phyloP scores from a whole-genome alignment of 2,888 invertebrate genomes.

The Sarcophaga rosellei region DNA sequence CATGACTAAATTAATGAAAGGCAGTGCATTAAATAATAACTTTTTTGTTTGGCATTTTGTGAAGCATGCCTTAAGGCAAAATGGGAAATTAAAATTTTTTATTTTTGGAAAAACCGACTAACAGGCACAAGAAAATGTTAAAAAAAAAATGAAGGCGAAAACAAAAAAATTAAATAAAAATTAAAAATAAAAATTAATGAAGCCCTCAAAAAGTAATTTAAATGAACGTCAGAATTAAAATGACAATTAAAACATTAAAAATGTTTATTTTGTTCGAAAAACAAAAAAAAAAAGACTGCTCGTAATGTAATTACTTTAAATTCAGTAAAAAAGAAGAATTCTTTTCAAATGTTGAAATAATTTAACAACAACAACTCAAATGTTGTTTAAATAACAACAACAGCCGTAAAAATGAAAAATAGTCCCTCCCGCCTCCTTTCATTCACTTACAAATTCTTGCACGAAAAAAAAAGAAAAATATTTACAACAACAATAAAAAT shows the following conservation, averaged over 20 bases:
- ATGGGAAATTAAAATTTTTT: slow-evolving; percentile 17
- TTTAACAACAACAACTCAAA: too few species aligned
- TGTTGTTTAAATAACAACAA: too few species aligned
- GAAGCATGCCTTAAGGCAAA: slow-evolving; percentile 51
- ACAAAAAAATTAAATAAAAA: slow-evolving; percentile 7
- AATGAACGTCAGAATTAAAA: not conserved
- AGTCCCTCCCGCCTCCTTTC: too few species aligned
- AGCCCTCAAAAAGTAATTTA: not conserved
- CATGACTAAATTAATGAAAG: slow-evolving; percentile 48
- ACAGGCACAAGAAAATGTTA: not conserved
- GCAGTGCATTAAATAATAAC: slow-evolving; percentile 42
- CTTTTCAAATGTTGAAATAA: too few species aligned
- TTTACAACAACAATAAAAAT: too few species aligned
- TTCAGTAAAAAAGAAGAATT: not conserved
- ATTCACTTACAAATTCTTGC: too few species aligned
- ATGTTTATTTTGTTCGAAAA: not conserved
- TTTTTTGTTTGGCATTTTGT: slow-evolving; percentile 25
- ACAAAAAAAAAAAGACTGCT: too few species aligned
- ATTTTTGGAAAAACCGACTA: not conserved
- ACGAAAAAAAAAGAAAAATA: too few species aligned
- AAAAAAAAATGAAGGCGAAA: not conserved
- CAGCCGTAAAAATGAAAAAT: too few species aligned
- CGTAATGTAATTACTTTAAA: not conserved
- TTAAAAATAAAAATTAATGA: slow-evolving; percentile 13
- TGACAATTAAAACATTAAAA: not conserved